Percentiles rank a stretch among this genome's conserved stretches.
Evolutionary conservation across 2,797 vertebrate genomes (phyloP).

Genomic region (Anomalospiza imberbis): DNA sequence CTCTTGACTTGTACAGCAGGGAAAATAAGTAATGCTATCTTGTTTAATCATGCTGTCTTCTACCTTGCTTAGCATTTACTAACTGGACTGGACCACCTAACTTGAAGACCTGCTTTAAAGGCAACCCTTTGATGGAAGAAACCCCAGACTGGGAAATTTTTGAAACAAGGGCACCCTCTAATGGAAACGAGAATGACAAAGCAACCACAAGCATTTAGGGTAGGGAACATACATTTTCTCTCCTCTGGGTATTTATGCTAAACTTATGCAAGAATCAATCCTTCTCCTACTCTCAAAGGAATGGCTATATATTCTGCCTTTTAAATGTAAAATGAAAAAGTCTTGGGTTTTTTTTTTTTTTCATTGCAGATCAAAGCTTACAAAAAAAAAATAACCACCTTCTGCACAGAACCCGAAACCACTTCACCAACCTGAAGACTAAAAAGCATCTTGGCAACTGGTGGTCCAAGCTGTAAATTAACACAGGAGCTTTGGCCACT

Average conservation of each 20-base stretch:
- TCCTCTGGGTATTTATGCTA: not conserved
- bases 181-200: constrained; percentile 1
- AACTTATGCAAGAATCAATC: not conserved
- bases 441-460: not conserved
- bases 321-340: not conserved
- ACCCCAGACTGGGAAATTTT: not conserved
- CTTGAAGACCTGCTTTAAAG: constrained; percentile 61
- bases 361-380: not conserved
- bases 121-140: constrained; percentile 34
- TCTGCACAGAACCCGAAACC: not conserved
- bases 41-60: constrained; percentile 66
- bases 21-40: constrained; percentile 71
- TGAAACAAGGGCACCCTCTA: constrained; percentile 73
- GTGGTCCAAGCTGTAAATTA: not conserved
- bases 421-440: not conserved
- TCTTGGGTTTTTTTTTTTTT: not conserved
- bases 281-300: not conserved
- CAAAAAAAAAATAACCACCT: not conserved
- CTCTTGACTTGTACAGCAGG: constrained; percentile 47
- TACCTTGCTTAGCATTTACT: constrained; percentile 61
- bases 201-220: not conserved
- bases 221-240: not conserved
- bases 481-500: not conserved
- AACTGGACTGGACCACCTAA: constrained; percentile 73
- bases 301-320: not conserved